phyloP scores from a whole-genome alignment of 2,113 vertebrate species.

The Entelurus aequoreus region DNA sequence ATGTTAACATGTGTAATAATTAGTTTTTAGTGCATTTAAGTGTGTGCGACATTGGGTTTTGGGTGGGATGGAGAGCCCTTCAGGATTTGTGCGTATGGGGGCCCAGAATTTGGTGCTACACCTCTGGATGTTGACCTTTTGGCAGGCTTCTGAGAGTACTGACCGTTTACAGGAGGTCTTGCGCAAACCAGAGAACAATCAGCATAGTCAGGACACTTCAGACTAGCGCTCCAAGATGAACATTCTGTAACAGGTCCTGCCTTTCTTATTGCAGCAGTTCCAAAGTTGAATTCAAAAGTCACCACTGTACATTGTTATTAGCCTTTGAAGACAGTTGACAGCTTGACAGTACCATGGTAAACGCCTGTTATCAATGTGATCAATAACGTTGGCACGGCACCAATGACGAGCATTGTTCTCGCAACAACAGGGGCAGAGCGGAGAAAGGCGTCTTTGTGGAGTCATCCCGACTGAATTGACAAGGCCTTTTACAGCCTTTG shows the following conservation, averaged over 20 bases:
- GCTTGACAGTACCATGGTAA: constrained; percentile 24
- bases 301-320: background rate
- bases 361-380: constrained; percentile 49
- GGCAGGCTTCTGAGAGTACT: too few species aligned
- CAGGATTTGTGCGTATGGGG: too few species aligned
- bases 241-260: background rate
- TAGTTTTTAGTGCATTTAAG: too few species aligned
- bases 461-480: constrained; percentile 93
- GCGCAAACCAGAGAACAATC: too few species aligned
- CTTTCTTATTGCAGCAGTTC: background rate
- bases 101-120: too few species aligned
- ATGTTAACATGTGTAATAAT: too few species aligned
- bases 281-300: background rate
- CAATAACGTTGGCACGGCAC: constrained; percentile 51
- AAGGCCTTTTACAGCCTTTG: constrained; percentile 95
- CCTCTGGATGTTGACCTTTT: too few species aligned
- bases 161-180: too few species aligned
- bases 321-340: constrained; percentile 4
- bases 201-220: background rate
- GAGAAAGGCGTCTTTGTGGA: constrained; percentile 77
- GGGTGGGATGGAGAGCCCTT: too few species aligned
- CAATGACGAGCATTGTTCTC: constrained; percentile 49
- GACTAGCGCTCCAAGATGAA: too few species aligned
- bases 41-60: too few species aligned
- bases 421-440: constrained; percentile 56